Evolutionary conservation across 2,797 vertebrate species (phyloP), one percentile per base, ranked within the genome.

Genomic region (Thaleichthys pacificus): DNA sequence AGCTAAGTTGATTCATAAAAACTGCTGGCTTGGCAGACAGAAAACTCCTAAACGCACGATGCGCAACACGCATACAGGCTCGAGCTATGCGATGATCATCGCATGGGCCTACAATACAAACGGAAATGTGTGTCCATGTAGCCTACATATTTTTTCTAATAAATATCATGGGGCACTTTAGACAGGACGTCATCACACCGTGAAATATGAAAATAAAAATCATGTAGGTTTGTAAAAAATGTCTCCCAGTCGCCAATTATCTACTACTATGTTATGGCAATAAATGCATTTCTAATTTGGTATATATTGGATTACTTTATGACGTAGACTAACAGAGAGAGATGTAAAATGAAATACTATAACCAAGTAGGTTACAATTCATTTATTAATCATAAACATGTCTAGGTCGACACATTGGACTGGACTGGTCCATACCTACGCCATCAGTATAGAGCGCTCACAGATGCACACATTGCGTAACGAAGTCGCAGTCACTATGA

Each of bases 381-480:
- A 54, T 19, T 51, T 17, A 26, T 24, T 54, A 22, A 67, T 51
- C 47, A n/a, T 67, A 56, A 67, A 30, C 47, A 56, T 56, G 28
- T 28, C 24, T 49, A 38, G n/a, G 56, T 24, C 17, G 32, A 17
- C 7, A n/a, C 56, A 47, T 66, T 47, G 51, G 3, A 57, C 22
- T 17, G 24, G 14, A 60, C 2, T n/a, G 24, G 24, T 60, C 8
- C 21, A 35, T 66, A 6, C 12, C 63, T 65, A 74, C 54, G 26
- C 35, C 68, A 60, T 72, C 71, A 60, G 51, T 3, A 62, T 30
- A 63, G 75, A 58, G 71, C 75, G 74, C 66, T 66, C 69, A 62
- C 77, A 49, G 77, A 71, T 70, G 68, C 83, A 80, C 80, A 80
- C 80, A 85, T 85, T 89, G 89, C 89, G 86, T 91, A 89, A 91